A percentile compares a stretch with the other conserved stretches of the same genome.
Evolutionary conservation across 2,888 invertebrate species (phyloP).

Genomic region (Urechis unicinctus): DNA sequence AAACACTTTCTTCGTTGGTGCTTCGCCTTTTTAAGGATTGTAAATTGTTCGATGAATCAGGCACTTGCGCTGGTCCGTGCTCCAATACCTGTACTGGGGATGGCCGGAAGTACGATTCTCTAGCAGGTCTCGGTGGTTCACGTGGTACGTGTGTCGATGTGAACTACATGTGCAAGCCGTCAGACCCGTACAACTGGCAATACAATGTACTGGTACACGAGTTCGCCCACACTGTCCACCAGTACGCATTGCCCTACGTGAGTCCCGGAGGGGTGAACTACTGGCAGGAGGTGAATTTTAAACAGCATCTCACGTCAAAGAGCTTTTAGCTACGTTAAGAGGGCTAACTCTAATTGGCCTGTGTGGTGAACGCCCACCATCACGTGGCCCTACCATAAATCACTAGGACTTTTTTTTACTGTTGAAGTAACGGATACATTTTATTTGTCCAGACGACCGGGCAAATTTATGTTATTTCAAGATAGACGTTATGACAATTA

Average conservation of each 20-base stretch:
- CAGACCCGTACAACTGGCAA: constrained; percentile 10
- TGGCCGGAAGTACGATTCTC: constrained; percentile 22
- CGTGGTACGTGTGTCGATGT: constrained; percentile 16
- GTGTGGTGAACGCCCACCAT: too few species aligned
- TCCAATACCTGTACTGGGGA: constrained; percentile 28
- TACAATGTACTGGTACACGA: constrained; percentile 19
- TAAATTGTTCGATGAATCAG: too few species aligned
- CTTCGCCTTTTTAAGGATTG: too few species aligned
- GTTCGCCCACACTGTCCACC: constrained; percentile 19
- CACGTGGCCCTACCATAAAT: too few species aligned
- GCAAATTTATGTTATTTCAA: too few species aligned
- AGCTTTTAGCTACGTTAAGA: too few species aligned
- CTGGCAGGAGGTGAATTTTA: background rate
- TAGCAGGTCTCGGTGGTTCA: constrained; percentile 15
- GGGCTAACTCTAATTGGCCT: too few species aligned
- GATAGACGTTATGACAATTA: too few species aligned
- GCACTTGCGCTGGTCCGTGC: constrained; percentile 26
- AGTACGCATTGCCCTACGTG: constrained; percentile 9
- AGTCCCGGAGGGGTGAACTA: too few species aligned
- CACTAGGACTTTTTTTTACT: too few species aligned
- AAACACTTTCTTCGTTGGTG: too few species aligned
- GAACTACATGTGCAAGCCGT: constrained; percentile 15
- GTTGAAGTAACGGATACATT: background rate
- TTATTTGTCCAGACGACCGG: background rate
- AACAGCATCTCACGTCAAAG: too few species aligned